Percentiles rank a stretch among this genome's conserved stretches.
These are phyloP conservation scores for Nephrotoma guestfalica DNA, from an alignment of 2,888 invertebrate genomes.

Conservation along the genomic window DNA sequence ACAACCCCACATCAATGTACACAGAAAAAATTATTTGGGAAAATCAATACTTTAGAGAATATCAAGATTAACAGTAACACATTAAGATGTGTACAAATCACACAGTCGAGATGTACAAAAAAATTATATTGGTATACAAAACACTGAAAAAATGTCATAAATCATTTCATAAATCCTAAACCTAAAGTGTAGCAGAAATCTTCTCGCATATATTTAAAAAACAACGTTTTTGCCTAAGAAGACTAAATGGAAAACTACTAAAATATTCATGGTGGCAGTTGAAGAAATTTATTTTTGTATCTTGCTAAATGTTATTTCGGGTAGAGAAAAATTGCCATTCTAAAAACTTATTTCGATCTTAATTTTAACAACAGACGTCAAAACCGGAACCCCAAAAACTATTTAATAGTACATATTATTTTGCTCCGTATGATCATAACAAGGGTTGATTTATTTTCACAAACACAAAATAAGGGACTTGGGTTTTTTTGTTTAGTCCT, in stretches of 20 bases:
- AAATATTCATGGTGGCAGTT: neutral
- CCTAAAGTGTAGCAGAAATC: neutral
- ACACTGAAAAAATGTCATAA: neutral
- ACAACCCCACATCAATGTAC: neutral
- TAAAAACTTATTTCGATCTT: neutral
- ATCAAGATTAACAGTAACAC: neutral
- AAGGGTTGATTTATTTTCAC: neutral
- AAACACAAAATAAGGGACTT: neutral
- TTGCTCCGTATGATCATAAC: neutral
- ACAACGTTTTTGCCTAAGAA: neutral
- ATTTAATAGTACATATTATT: neutral
- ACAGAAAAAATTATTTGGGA: neutral
- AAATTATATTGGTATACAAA: neutral
- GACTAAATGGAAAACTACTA: neutral
- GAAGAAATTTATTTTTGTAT: neutral
- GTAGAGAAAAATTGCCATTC: neutral
- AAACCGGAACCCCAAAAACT: neutral
- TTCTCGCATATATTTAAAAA: neutral
- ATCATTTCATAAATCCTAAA: neutral
- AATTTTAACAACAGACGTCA: neutral
- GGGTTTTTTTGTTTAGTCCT: neutral
- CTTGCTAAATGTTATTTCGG: neutral
- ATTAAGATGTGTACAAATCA: neutral
- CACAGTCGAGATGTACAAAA: neutral
- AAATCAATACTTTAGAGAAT: neutral